These are phyloP conservation scores for Pristiophorus japonicus DNA, from an alignment of 2,113 vertebrate species.

Conservation along the genomic window DNA sequence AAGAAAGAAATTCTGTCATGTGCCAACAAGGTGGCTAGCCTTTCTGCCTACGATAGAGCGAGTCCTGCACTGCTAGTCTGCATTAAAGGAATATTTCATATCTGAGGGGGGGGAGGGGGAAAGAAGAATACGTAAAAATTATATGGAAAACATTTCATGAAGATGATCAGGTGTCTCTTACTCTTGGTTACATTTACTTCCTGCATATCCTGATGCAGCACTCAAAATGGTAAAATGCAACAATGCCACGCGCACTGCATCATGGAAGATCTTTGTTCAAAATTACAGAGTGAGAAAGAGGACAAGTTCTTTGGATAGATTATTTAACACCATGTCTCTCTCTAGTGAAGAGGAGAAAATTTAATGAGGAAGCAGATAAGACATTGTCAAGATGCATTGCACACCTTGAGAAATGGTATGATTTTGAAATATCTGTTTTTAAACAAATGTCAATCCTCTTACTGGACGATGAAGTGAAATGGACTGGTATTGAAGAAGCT, in stretches of 20 bases:
- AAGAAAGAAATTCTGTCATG: too few species aligned
- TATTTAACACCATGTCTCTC: background rate
- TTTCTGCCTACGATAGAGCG: too few species aligned
- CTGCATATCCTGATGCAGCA: background rate
- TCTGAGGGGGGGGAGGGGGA: background rate
- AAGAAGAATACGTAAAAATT: background rate
- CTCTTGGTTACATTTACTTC: background rate
- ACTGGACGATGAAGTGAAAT: background rate
- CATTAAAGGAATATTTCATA: background rate
- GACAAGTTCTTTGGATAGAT: background rate
- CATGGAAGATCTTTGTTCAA: background rate
- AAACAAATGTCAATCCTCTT: background rate
- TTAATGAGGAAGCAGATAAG: background rate
- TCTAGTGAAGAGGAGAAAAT: background rate
- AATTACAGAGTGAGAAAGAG: background rate
- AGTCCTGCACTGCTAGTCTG: background rate
- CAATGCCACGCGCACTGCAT: background rate
- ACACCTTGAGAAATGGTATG: background rate
- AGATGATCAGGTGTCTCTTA: background rate
- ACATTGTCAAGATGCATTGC: too few species aligned
- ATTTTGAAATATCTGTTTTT: background rate
- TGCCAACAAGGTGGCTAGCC: background rate
- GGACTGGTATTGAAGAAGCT: too few species aligned
- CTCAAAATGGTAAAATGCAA: background rate
- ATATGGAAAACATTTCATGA: background rate